Percentiles rank a stretch among this genome's conserved stretches.
Evolutionary conservation across 2,888 invertebrate genomes (phyloP).

Genomic region (Abrostola triplasia): DNA sequence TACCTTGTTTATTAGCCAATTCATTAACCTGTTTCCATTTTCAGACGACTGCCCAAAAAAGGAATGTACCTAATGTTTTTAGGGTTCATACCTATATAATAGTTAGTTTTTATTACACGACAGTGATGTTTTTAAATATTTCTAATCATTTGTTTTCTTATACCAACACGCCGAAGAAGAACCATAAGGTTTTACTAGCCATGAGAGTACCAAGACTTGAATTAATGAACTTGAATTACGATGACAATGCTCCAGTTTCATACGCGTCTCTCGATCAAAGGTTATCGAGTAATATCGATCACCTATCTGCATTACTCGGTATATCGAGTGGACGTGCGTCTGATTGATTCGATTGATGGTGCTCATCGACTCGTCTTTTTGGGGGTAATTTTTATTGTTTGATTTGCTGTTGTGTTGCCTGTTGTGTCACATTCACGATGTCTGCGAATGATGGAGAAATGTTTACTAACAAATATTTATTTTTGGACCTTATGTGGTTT

Average conservation of each 20-base stretch:
- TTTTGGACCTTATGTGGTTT: too few relatives aligned
- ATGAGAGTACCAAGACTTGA: too few relatives aligned
- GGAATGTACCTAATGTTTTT: too few relatives aligned
- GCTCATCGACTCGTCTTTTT: constrained; percentile 46
- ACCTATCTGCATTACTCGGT: constrained; percentile 20
- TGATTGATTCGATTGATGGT: constrained; percentile 42
- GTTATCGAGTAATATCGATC: constrained; percentile 14
- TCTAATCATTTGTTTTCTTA: too few relatives aligned
- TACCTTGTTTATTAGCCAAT: too few relatives aligned
- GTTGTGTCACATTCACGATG: constrained; percentile 34
- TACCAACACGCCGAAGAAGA: too few relatives aligned
- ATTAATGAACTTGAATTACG: background rate
- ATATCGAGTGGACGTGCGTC: constrained; percentile 41
- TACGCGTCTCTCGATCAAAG: constrained; percentile 16
- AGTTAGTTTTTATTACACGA: too few relatives aligned
- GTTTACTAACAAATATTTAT: background rate
- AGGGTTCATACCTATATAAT: too few relatives aligned
- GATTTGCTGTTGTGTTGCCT: constrained; percentile 14
- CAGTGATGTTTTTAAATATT: too few relatives aligned
- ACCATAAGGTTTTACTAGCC: too few relatives aligned
- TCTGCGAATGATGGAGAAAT: constrained; percentile 20
- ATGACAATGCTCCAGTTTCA: background rate
- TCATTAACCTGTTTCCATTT: too few relatives aligned
- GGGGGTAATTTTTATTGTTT: constrained; percentile 48
- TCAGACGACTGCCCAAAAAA: too few relatives aligned